phyloP scores from a whole-genome alignment of 2,888 invertebrate species.

The Meloe dianella region DNA sequence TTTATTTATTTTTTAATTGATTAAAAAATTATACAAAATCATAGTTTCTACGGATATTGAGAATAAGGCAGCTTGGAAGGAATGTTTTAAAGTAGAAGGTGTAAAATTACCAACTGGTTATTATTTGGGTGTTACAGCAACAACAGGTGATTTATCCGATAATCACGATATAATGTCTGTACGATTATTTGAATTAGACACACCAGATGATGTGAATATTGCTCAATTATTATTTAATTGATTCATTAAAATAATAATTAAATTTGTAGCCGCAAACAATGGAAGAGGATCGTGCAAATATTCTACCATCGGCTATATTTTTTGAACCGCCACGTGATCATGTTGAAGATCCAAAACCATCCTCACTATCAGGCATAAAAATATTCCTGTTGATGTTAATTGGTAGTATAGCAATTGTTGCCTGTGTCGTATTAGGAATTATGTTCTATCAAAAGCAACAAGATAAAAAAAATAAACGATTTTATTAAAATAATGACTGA shows the following conservation, averaged over 20 bases:
- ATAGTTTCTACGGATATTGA: slow-evolving; percentile 90
- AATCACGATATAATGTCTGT: slow-evolving; percentile 94
- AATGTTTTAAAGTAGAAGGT: slow-evolving; percentile 88
- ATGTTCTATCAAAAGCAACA: slow-evolving; percentile 93
- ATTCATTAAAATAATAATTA: background rate
- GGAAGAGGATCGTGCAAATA: slow-evolving; percentile 80
- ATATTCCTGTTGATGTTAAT: slow-evolving; percentile 87
- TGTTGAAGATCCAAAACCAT: slow-evolving; percentile 84
- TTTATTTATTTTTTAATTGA: background rate
- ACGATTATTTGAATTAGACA: slow-evolving; percentile 90
- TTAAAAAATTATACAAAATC: background rate
- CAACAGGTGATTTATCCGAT: slow-evolving; percentile 96
- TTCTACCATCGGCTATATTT: slow-evolving; percentile 86
- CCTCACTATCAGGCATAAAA: slow-evolving; percentile 87
- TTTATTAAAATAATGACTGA: slow-evolving; percentile 64
- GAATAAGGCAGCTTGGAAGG: slow-evolving; percentile 91
- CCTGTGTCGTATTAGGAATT: slow-evolving; percentile 84
- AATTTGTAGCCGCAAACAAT: slow-evolving; percentile 64
- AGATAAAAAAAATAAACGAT: slow-evolving; percentile 86
- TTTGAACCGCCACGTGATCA: slow-evolving; percentile 93
- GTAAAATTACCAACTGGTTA: slow-evolving; percentile 94
- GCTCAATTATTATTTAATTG: slow-evolving; percentile 11
- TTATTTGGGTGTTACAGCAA: slow-evolving; percentile 92
- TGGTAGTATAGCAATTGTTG: slow-evolving; percentile 82
- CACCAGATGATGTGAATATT: slow-evolving; percentile 67